Base-by-base conservation (phyloP, 2,888 invertebrate species). In the Mechanitis messenoides region DNA sequence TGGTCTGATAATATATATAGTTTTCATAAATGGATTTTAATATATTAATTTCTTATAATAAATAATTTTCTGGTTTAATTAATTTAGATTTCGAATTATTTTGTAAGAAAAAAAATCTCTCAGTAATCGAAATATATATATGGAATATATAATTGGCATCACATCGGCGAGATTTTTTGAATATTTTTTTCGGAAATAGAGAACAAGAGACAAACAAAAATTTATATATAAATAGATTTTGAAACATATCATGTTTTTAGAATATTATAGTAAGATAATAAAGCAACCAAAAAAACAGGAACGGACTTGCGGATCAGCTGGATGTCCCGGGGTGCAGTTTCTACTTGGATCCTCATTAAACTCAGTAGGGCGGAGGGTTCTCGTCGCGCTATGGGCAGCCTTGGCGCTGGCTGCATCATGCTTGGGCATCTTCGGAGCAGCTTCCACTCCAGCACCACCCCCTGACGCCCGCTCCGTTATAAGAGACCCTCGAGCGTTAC, bases 401-500 rank as follows among this genome's bases (percentile, higher is more conserved):
- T 68, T 87, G 12, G 81, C 85, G 0, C 66, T 87, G 7, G 66
- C 72, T 0, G 81, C 85, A 0, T 77, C 83, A 0, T 83, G 76
- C 1, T 74, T 87, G 45, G 86, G 83, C 0, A 79, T 85, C 3
- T 85, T 78, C 38, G 86, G 86, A 0, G 84, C 85, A 1, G 76
- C 84, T 0, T 77, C 88, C 0, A 74, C 83, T 0, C 85, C 86
- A 0, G 81, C 86, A 3, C 87, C 87, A 1, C 87, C 87, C 0
- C 87, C 87, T 78, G 33, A 87, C 80, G 1, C 84, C 77, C 69
- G 78, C 79, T 83, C 87, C 3, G 72, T 85, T 1, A 64, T 93
- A 68, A 90, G 90, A 63, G 94, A 94, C 76, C 91, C 92, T 0
- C 89, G 92, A 58, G 83, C 95, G 46, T 91, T 94, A 70, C 91